These are phyloP conservation scores for Ormyrus thymus DNA, from an alignment of 2,888 invertebrate species.

Conservation along the genomic window DNA sequence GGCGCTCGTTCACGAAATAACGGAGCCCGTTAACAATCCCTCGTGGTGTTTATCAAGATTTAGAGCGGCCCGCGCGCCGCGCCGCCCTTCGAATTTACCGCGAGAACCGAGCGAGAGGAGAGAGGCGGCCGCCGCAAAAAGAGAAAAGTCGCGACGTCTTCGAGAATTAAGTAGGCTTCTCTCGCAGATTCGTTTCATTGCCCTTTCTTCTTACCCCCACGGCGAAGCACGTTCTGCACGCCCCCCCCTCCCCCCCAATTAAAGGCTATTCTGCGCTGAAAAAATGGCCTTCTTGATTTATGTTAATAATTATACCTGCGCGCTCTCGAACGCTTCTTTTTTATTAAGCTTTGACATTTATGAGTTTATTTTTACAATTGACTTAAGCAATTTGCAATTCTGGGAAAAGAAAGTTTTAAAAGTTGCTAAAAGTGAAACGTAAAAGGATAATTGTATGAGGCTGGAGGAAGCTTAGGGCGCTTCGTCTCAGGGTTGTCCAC, in stretches of 20 bases:
- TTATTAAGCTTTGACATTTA: too few relatives aligned
- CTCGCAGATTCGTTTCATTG: constrained; percentile 42
- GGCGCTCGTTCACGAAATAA: constrained; percentile 48
- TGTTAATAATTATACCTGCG: constrained; percentile 7
- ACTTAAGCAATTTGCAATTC: too few relatives aligned
- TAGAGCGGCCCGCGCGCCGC: constrained; percentile 32
- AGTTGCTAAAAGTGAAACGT: too few relatives aligned
- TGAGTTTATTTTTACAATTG: too few relatives aligned
- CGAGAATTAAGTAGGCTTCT: constrained; percentile 50
- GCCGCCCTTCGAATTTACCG: constrained; percentile 49
- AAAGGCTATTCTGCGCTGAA: background rate
- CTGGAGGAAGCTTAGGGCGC: too few relatives aligned
- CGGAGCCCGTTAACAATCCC: constrained; percentile 54
- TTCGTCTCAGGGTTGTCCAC: too few relatives aligned
- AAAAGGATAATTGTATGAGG: too few relatives aligned
- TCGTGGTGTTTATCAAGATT: constrained; percentile 56
- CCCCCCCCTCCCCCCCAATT: background rate
- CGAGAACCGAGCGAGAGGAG: constrained; percentile 54
- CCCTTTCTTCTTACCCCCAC: constrained; percentile 1
- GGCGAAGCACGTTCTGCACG: background rate
- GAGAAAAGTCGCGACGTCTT: constrained; percentile 44
- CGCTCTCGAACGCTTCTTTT: too few relatives aligned
- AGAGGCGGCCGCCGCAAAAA: constrained; percentile 42
- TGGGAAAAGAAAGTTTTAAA: too few relatives aligned
- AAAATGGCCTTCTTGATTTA: constrained; percentile 9